Conservation (phyloP, 2,888 invertebrate species). For the Drosophila pegasa region DNA sequence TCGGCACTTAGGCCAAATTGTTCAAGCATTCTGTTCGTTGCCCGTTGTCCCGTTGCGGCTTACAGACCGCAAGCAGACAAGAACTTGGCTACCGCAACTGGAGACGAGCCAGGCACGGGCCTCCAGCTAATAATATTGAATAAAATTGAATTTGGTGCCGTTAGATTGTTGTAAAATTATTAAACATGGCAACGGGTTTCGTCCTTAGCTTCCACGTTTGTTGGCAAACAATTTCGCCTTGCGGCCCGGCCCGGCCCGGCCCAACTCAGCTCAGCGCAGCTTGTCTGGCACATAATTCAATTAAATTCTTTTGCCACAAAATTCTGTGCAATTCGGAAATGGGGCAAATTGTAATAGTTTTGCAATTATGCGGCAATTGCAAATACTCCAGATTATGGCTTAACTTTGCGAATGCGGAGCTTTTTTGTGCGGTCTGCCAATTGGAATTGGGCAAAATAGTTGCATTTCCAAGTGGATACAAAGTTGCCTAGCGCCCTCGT, state of each 20-base stretch:
- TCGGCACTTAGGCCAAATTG: constrained; percentile 12
- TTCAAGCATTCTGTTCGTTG: neutral
- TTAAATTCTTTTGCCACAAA: constrained; percentile 58
- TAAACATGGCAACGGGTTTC: constrained; percentile 52
- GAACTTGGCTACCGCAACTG: constrained; percentile 67
- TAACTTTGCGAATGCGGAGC: constrained; percentile 5
- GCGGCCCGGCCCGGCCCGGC: constrained; percentile 5
- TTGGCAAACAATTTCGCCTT: constrained; percentile 61
- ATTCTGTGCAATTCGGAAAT: constrained; percentile 36
- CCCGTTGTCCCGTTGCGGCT: constrained; percentile 25
- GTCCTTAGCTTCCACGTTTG: constrained; percentile 4
- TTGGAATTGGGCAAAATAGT: constrained; percentile 21
- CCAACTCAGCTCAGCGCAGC: neutral
- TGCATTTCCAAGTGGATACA: neutral
- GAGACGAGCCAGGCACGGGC: constrained; percentile 18
- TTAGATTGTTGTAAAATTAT: constrained; percentile 69
- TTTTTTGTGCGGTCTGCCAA: constrained; percentile 24
- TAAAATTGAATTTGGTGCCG: constrained; percentile 71
- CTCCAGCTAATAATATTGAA: constrained; percentile 72
- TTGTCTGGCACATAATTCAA: constrained; percentile 66
- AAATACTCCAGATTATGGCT: constrained; percentile 37
- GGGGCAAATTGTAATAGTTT: constrained; percentile 69
- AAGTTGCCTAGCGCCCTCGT: neutral
- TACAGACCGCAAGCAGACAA: constrained; percentile 42
- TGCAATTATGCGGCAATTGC: constrained; percentile 65